These are phyloP conservation scores for Conchocele bisecta DNA, from an alignment of 2,888 invertebrate species.

Conservation along the genomic window DNA sequence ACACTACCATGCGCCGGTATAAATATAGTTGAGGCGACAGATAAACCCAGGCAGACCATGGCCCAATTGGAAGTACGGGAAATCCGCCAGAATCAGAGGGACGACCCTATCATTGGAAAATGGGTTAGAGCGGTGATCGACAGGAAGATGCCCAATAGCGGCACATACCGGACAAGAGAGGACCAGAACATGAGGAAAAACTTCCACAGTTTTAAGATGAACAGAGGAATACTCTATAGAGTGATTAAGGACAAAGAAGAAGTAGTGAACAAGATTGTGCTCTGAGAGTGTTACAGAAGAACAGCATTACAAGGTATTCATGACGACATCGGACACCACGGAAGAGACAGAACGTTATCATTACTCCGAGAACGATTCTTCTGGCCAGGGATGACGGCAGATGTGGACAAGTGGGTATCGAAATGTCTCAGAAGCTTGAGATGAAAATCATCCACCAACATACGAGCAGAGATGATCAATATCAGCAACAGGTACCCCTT, in stretches of 20 bases:
- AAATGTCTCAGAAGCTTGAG: slow-evolving; percentile 18
- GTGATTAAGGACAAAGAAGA: background rate
- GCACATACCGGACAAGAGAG: too few relatives aligned
- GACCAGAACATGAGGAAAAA: too few relatives aligned
- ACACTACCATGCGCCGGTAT: too few relatives aligned
- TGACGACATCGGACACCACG: slow-evolving; percentile 23
- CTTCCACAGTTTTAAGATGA: too few relatives aligned
- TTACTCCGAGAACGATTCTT: slow-evolving; percentile 16
- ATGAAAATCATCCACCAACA: slow-evolving; percentile 21
- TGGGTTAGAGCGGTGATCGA: too few relatives aligned
- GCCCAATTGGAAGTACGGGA: too few relatives aligned
- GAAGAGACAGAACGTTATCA: slow-evolving; percentile 19
- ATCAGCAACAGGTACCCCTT: slow-evolving; percentile 21
- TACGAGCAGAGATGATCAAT: slow-evolving; percentile 6
- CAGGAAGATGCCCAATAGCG: too few relatives aligned
- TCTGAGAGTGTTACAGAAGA: background rate
- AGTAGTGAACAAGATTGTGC: background rate
- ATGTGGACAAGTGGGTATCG: slow-evolving; percentile 8
- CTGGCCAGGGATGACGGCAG: slow-evolving; percentile 24
- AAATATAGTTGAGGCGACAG: too few relatives aligned
- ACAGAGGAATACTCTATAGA: background rate
- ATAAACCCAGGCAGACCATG: too few relatives aligned
- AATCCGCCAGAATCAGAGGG: too few relatives aligned
- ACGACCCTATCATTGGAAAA: too few relatives aligned
- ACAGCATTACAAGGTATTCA: background rate